Evolutionary conservation across 1,140 invertebrate species (phyloP).

Genomic region (Caenorhabditis latens): DNA sequence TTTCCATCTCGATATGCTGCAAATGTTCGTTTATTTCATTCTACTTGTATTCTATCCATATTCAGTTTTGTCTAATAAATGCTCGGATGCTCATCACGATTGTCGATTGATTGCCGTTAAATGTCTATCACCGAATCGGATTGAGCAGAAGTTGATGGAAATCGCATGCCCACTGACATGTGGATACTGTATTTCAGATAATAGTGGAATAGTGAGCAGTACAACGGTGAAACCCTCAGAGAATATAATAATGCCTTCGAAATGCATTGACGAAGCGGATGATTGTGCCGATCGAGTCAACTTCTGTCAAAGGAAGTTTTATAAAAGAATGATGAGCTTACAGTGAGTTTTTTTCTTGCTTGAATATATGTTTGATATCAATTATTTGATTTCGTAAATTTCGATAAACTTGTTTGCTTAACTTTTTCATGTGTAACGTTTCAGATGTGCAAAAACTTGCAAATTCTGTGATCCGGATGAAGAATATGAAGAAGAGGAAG

Average conservation of each 20-base stretch:
- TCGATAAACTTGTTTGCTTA: background rate
- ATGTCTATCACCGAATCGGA: slow-evolving; percentile 34
- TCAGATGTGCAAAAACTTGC: slow-evolving; percentile 28
- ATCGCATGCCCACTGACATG: slow-evolving; percentile 24
- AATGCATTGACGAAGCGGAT: slow-evolving; percentile 32
- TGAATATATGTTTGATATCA: background rate
- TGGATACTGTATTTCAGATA: slow-evolving; percentile 20
- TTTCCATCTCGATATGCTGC: background rate
- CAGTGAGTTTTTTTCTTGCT: slow-evolving; percentile 13
- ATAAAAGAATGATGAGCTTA: slow-evolving; percentile 49
- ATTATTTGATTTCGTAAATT: background rate
- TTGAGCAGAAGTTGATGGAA: slow-evolving; percentile 45
- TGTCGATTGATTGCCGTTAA: slow-evolving; percentile 26
- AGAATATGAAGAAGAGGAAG: slow-evolving; percentile 38
- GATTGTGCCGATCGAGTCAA: slow-evolving; percentile 31
- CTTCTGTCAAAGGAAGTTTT: slow-evolving; percentile 28
- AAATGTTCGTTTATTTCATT: background rate
- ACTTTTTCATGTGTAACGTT: too few relatives aligned
- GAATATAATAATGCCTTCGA: background rate
- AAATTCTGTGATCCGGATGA: slow-evolving; percentile 41
- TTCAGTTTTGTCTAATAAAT: slow-evolving; percentile 10
- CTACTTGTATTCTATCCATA: background rate
- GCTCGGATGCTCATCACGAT: slow-evolving; percentile 40
- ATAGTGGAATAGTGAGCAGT: background rate
- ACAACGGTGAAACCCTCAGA: background rate